Evolutionary conservation across 2,888 invertebrate species (phyloP).

Genomic region (Napeogenes inachia): DNA sequence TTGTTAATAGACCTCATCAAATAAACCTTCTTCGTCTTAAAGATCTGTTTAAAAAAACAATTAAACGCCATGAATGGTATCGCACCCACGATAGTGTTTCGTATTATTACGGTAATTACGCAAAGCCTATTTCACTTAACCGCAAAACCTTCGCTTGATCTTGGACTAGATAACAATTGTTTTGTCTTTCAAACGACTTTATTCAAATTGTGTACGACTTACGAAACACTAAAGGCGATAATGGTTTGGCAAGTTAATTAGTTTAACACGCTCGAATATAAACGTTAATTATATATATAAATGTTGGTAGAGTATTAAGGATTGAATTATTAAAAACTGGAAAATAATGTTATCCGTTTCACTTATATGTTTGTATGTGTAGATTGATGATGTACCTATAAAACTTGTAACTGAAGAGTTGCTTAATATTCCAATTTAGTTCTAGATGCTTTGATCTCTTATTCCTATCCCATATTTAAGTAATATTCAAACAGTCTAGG

Average conservation of each 20-base stretch:
- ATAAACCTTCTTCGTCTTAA: no score
- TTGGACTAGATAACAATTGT: slow-evolving; percentile 47
- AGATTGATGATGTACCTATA: no score
- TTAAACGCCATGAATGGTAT: not conserved
- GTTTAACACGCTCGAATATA: not conserved
- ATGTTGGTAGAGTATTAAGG: not conserved
- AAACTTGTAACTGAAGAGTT: no score
- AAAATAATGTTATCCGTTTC: no score
- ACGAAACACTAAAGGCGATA: slow-evolving; percentile 8
- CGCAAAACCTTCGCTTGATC: slow-evolving; percentile 46
- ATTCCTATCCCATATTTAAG: no score
- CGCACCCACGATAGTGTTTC: not conserved
- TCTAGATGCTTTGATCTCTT: no score
- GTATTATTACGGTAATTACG: slow-evolving; percentile 28
- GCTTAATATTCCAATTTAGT: no score
- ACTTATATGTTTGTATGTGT: no score
- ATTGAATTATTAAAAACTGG: no score
- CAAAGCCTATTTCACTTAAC: slow-evolving; percentile 34
- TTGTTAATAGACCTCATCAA: no score
- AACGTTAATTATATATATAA: not conserved
- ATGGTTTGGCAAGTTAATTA: not conserved
- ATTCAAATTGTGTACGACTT: slow-evolving; percentile 24
- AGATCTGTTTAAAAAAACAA: not conserved
- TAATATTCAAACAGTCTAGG: no score
- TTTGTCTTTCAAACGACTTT: slow-evolving; percentile 34